phyloP scores from a whole-genome alignment of 1,140 invertebrate genomes.

The Ectropis grisescens region DNA sequence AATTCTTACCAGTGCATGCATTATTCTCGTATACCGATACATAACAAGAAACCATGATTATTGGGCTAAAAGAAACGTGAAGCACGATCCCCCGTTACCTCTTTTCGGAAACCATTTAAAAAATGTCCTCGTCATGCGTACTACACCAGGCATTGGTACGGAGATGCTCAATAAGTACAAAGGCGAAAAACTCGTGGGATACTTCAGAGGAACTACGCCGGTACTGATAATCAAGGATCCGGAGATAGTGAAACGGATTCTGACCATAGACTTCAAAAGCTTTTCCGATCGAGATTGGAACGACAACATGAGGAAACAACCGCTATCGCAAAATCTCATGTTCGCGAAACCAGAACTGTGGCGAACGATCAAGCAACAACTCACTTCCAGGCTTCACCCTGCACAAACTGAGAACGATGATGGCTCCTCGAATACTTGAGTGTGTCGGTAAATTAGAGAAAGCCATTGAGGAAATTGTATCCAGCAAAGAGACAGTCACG shows the following conservation, averaged over 20 bases:
- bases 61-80: constrained; percentile 37
- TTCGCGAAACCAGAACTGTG: too few species aligned
- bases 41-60: constrained; percentile 30
- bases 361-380: too few species aligned
- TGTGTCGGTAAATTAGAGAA: constrained; percentile 49
- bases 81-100: constrained; percentile 27
- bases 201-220: constrained; percentile 28
- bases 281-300: too few species aligned
- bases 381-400: constrained; percentile 72
- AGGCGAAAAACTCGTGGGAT: constrained; percentile 38
- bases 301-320: too few species aligned
- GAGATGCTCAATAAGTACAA: constrained; percentile 39
- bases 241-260: constrained; percentile 24
- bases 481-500: constrained; percentile 14
- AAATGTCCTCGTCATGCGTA: constrained; percentile 22
- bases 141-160: constrained; percentile 13
- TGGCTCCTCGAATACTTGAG: constrained; percentile 48
- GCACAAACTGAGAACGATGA: constrained; percentile 73
- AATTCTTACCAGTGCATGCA: too few species aligned
- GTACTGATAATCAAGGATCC: constrained; percentile 29
- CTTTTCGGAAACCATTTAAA: constrained; percentile 31
- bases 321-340: too few species aligned
- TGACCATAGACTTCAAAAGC: constrained; percentile 27
- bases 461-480: constrained; percentile 22
- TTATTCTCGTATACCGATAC: constrained; percentile 9